Evolutionary conservation across 2,113 vertebrate genomes (phyloP).

Genomic region (Python bivittatus): DNA sequence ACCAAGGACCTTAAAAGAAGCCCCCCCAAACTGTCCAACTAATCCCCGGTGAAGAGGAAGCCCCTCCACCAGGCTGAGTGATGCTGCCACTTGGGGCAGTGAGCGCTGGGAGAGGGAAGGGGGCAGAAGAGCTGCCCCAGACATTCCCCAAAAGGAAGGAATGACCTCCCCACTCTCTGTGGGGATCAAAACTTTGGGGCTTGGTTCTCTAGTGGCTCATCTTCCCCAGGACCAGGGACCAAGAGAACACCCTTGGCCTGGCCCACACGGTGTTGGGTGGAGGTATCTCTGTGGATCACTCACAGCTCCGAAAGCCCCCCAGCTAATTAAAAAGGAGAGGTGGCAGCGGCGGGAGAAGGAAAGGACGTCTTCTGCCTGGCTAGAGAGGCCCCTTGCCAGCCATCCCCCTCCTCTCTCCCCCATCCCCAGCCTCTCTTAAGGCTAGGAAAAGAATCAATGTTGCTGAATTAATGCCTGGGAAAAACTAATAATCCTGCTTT

Average conservation of each 20-base stretch:
- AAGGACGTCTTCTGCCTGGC: background rate
- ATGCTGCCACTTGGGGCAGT: background rate
- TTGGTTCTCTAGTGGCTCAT: background rate
- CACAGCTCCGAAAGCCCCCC: background rate
- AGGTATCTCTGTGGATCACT: background rate
- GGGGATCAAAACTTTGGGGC: background rate
- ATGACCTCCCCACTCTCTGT: background rate
- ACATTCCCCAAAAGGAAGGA: background rate
- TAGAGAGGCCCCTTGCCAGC: no score
- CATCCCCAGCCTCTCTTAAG: background rate
- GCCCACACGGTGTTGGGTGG: background rate
- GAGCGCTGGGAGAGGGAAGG: background rate
- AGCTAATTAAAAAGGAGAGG: background rate
- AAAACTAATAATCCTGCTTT: constrained; percentile 57
- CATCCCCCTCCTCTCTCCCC: background rate
- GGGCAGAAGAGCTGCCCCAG: background rate
- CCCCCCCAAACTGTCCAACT: no score
- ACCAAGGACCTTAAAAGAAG: no score
- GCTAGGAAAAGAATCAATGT: constrained; percentile 53
- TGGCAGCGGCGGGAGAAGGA: background rate
- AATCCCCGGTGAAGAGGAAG: no score
- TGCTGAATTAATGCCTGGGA: constrained; percentile 62
- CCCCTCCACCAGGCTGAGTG: no score
- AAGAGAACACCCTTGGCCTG: background rate
- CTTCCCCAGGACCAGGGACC: background rate